Evolutionary conservation across 2,797 vertebrate genomes (phyloP).

Genomic region (Harpagifer antarcticus): DNA sequence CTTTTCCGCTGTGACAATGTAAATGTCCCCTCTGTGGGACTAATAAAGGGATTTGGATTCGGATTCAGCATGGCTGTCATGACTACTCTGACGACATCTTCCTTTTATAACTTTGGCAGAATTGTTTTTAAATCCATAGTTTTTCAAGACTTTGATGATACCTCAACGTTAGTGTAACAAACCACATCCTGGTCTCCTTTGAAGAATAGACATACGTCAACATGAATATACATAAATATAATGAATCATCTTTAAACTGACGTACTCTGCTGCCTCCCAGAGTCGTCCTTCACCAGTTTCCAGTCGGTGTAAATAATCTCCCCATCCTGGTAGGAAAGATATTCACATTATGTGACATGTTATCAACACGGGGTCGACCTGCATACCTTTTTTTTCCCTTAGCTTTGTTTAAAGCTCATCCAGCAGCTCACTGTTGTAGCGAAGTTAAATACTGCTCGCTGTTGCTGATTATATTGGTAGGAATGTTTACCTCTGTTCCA

Average conservation of each 20-base stretch:
- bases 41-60: too few relatives aligned
- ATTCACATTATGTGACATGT: slow-evolving; percentile 7
- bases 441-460: not conserved
- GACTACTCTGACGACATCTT: too few relatives aligned
- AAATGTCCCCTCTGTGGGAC: too few relatives aligned
- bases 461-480: not conserved
- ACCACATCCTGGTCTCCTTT: not conserved
- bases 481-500: slow-evolving; percentile 89
- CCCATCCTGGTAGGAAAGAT: slow-evolving; percentile 87
- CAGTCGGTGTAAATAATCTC: slow-evolving; percentile 91
- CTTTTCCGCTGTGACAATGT: too few relatives aligned
- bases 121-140: slow-evolving; percentile 6
- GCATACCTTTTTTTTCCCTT: not conserved
- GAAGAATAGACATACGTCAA: too few relatives aligned
- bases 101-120: not conserved
- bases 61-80: too few relatives aligned
- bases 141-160: not conserved
- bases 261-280: slow-evolving; percentile 86
- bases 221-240: too few relatives aligned
- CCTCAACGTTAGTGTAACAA: not conserved
- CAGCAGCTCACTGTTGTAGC: not conserved
- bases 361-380: slow-evolving; percentile 4
- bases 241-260: slow-evolving; percentile 36
- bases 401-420: not conserved
- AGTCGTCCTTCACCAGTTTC: slow-evolving; percentile 88